Conservation (phyloP, 2,797 vertebrate genomes). For the Alosa sapidissima region DNA sequence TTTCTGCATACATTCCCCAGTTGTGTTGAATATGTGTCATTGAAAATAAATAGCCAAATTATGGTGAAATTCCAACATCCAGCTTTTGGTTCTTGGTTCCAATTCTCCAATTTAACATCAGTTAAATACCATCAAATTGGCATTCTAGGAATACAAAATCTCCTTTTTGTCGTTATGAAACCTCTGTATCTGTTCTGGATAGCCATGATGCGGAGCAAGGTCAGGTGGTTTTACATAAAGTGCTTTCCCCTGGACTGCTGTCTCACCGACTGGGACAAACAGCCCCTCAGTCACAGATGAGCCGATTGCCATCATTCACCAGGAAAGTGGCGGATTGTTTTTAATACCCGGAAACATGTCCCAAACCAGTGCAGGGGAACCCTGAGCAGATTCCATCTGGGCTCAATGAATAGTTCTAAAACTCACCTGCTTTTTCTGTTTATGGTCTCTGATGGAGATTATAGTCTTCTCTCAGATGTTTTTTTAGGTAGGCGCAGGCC, state of each 20-base stretch:
- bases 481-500: not conserved
- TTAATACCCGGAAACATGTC: not conserved
- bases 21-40: not conserved
- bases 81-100: too few species aligned
- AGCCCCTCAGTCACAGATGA: not conserved
- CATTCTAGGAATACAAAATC: not conserved
- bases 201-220: conserved; percentile 13
- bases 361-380: not conserved
- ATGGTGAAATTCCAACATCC: too few species aligned
- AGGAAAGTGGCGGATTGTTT: not conserved
- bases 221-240: conserved; percentile 35
- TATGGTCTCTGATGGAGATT: not conserved
- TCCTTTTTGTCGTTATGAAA: not conserved
- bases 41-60: not conserved
- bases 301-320: not conserved
- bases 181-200: not conserved
- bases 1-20: not conserved
- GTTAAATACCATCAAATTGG: not conserved
- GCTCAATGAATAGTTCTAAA: not conserved
- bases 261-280: not conserved
- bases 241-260: not conserved
- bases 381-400: not conserved
- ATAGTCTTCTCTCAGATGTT: too few species aligned
- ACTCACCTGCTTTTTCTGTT: not conserved
- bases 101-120: not conserved